Percentiles rank a stretch among this genome's conserved stretches.
Conservation (phyloP, 2,113 vertebrate genomes). For the Pipa parva region DNA sequence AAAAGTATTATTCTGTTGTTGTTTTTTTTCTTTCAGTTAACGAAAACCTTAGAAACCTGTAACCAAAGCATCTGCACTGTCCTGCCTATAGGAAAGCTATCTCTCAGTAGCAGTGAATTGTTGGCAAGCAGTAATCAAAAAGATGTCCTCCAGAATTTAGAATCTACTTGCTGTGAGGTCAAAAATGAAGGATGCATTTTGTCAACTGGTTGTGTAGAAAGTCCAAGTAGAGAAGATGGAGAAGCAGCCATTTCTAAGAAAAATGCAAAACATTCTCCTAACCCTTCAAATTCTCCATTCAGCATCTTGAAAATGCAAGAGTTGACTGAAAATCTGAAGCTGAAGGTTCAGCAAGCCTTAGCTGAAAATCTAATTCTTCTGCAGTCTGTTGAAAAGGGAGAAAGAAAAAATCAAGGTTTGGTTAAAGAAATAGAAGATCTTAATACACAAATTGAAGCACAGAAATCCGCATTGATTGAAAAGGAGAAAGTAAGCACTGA, state of each 20-base stretch:
- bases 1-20: slow-evolving; percentile 8
- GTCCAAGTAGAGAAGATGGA: background rate
- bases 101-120: slow-evolving; percentile 10
- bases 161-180: background rate
- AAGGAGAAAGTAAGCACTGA: slow-evolving; percentile 58
- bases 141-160: slow-evolving; percentile 21
- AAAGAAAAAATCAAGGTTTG: slow-evolving; percentile 45
- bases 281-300: background rate
- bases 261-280: slow-evolving; percentile 16
- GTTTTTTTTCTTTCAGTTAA: slow-evolving; percentile 29
- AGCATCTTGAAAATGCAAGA: slow-evolving; percentile 12
- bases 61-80: slow-evolving; percentile 23
- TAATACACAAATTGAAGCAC: slow-evolving; percentile 51
- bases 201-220: slow-evolving; percentile 10
- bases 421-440: slow-evolving; percentile 52
- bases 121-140: slow-evolving; percentile 8
- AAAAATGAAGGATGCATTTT: accelerated
- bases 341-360: slow-evolving; percentile 43
- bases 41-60: slow-evolving; percentile 27
- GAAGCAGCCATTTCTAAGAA: background rate
- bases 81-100: slow-evolving; percentile 34
- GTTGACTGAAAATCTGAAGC: slow-evolving; percentile 35
- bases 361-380: slow-evolving; percentile 45
- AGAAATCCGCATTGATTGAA: slow-evolving; percentile 54
- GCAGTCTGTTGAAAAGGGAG: slow-evolving; percentile 20